Evolutionary conservation across 2,888 invertebrate species (phyloP), one percentile per base, ranked within the genome.

Genomic region (Eilema caniola): DNA sequence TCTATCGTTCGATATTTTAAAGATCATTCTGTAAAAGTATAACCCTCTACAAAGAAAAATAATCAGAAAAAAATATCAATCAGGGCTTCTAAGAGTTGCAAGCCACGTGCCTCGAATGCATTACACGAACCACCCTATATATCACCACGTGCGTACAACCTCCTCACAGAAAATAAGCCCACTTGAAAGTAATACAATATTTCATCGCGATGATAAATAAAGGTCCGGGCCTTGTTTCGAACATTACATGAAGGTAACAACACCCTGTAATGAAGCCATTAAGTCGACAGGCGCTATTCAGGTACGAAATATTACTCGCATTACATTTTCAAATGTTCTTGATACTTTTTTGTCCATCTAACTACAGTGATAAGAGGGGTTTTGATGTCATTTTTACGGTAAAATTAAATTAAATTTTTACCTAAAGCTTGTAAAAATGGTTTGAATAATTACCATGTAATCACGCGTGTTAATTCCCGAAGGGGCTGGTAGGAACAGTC

Each of bases 261-360:
- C 68, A 68, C 56, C 24, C 53, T 61, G 66, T 70, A 70, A 66
- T 66, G 62, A 70, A 70, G 66, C 66, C 66, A 70, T 70, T 70
- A 66, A 41, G 57, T 59, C 37, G 66, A 68, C 68, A 62, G 62
- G 62, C 23, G 37, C 62, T 62, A 57, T 68, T 62, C 62, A 63
- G 2, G 25, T 62, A 62, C 67, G 64, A 71, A 60, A 65, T 71
- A 71, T 67, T 53, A 16, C 64, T 24, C 59, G 20, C 60, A 60
- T 67, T 71, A 71, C n/a, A 31, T 60, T 61, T 61, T 61, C 60
- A 53, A 57, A 37, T 28, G 28, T n/a, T 53, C 47, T 64, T 64
- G n/a, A 23, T n/a, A 31, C 47, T 31, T 64, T 63, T n/a, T 53
- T 59, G 16, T 59, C 25, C 59, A 25, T 28, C 25, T 25, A 59